Evolutionary conservation across 2,888 invertebrate genomes (phyloP), one percentile per base, ranked within the genome.

Genomic region (Acrobasis suavella): DNA sequence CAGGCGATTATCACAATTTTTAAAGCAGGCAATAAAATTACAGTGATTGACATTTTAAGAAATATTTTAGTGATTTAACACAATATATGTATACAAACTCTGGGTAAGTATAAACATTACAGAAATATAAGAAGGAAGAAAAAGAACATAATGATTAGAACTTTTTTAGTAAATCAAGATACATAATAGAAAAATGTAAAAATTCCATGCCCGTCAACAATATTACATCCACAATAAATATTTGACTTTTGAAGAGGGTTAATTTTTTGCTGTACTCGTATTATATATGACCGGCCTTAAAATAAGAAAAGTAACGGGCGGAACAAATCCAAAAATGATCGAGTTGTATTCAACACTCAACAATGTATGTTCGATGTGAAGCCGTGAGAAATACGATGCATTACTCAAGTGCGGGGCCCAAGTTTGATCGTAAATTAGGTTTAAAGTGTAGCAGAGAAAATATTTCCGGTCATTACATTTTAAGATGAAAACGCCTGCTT

Each of bases 271-370:
- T 46, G 46, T 3, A n/a, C n/a, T n/a, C n/a, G n/a, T n/a, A 52
- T 32, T 52, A 32, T 37, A 9, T 52, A 14, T 38, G 14, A 54
- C 52, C 52, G 78, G 46, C 42, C n/a, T 60, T 17, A 60, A 69
- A 71, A 74, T 69, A 68, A 71, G 65, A 68, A 63, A 67, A 76
- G 69, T 69, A 72, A 75, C 62, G 61, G 22, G 72, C 78, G 76
- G 77, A 83, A 87, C 85, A 80, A 87, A 89, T 86, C 71, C 73
- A 69, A 64, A 74, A 74, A 72, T 74, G 72, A 69, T 75, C 72
- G 77, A 81, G 81, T 84, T 79, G 79, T 84, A 85, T 78, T 73
- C 71, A 65, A 65, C 64, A 65, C 63, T 62, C 73, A 71, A 82
- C 85, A 86, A 82, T 81, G 81, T 81, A 71, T 68, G 72, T 71